A percentile compares a stretch with the other conserved stretches of the same genome.
These are phyloP conservation scores for Yoshiicerus persimilis DNA, from an alignment of 1,140 invertebrate genomes.

Conservation along the genomic window DNA sequence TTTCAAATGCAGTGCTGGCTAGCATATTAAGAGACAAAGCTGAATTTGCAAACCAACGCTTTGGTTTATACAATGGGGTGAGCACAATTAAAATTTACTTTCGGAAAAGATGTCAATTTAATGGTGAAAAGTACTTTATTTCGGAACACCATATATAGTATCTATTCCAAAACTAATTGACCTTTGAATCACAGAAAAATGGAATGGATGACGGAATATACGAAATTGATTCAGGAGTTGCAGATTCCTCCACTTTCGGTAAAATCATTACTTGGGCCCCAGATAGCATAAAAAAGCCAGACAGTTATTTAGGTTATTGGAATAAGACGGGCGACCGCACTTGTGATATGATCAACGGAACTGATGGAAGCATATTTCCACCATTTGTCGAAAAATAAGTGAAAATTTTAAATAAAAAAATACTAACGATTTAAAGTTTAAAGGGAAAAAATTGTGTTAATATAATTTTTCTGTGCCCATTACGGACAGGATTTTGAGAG, in stretches of 20 bases:
- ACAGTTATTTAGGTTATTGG: slow-evolving; percentile 21
- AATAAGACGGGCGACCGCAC: neutral
- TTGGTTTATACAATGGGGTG: slow-evolving; percentile 25
- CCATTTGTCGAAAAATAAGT: slow-evolving; percentile 23
- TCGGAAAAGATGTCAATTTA: too few relatives aligned
- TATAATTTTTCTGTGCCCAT: neutral
- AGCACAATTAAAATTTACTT: too few relatives aligned
- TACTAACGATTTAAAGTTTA: neutral
- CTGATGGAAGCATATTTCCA: neutral
- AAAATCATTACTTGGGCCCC: neutral
- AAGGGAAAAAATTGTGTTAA: neutral
- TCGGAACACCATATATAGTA: too few relatives aligned
- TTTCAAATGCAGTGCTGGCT: neutral
- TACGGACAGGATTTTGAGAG: neutral
- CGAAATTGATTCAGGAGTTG: neutral
- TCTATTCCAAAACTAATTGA: neutral
- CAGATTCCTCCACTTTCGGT: neutral
- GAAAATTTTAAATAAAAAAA: neutral
- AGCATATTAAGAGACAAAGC: neutral
- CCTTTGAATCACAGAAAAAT: neutral
- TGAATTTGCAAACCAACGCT: neutral
- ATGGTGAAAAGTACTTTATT: too few relatives aligned
- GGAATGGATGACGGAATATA: neutral
- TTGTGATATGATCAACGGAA: slow-evolving; percentile 35
- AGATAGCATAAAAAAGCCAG: neutral